Percentiles rank a stretch among this genome's conserved stretches.
Conservation (phyloP, 1,140 invertebrate genomes). For the Limonius californicus region DNA sequence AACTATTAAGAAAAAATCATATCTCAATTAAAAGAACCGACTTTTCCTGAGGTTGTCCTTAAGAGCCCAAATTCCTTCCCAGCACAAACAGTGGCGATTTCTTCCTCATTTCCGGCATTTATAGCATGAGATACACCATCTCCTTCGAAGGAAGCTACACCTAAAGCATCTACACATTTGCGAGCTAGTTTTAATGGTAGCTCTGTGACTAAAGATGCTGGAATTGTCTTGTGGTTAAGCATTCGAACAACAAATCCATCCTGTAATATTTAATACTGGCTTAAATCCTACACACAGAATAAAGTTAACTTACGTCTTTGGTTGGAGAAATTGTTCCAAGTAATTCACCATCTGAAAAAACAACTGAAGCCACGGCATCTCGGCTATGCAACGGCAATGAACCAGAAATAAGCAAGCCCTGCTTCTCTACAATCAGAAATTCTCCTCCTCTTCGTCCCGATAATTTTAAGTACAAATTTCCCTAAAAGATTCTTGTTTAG, state of each 20-base stretch:
- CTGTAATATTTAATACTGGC: constrained; percentile 48
- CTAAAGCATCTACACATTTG: constrained; percentile 74
- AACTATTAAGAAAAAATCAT: too few relatives aligned
- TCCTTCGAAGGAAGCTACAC: constrained; percentile 67
- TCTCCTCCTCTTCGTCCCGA: constrained; percentile 58
- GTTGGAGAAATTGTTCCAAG: constrained; percentile 74
- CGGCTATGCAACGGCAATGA: constrained; percentile 61
- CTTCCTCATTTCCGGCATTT: constrained; percentile 64
- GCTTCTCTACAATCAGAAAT: constrained; percentile 59
- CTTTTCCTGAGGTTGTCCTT: constrained; percentile 73
- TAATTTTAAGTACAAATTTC: constrained; percentile 54
- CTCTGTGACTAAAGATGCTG: constrained; percentile 59
- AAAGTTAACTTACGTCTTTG: constrained; percentile 69
- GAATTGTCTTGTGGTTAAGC: constrained; percentile 64
- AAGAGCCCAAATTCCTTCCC: constrained; percentile 85
- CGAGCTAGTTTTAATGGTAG: constrained; percentile 74
- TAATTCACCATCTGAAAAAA: constrained; percentile 82
- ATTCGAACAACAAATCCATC: constrained; percentile 79
- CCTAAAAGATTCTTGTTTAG: constrained; percentile 51
- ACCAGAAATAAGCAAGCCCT: constrained; percentile 55
- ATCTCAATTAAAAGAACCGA: constrained; percentile 46
- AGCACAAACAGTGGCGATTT: constrained; percentile 59
- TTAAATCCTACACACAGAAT: too few relatives aligned
- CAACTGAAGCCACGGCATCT: constrained; percentile 62
- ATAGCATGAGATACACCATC: constrained; percentile 51